Percentiles rank a stretch among this genome's conserved stretches.
These are phyloP conservation scores for Hiodon alosoides DNA, from an alignment of 2,113 vertebrate genomes.

Conservation along the genomic window DNA sequence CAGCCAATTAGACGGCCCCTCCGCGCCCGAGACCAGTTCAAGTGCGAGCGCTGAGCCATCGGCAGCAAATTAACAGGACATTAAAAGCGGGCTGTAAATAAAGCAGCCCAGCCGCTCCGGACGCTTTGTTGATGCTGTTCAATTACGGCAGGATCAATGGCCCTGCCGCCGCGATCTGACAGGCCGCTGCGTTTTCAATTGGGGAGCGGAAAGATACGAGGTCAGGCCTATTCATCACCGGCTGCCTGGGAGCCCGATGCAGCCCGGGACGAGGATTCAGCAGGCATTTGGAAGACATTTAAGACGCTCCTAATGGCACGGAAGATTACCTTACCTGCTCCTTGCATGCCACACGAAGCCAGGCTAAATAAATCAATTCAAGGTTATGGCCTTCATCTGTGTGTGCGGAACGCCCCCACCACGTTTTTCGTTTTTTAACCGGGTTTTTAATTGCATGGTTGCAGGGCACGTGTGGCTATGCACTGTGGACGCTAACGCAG, in stretches of 20 bases:
- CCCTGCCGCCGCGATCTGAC: slow-evolving; percentile 20
- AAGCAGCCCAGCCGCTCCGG: slow-evolving; percentile 20
- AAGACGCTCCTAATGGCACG: slow-evolving; percentile 36
- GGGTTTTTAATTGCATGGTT: not conserved
- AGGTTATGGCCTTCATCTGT: slow-evolving; percentile 30
- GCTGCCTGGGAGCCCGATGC: not conserved
- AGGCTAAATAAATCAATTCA: slow-evolving; percentile 36
- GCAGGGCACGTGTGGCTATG: not conserved
- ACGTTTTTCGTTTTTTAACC: slow-evolving; percentile 1
- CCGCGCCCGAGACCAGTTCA: not conserved
- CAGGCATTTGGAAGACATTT: slow-evolving; percentile 26
- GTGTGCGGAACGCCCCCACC: not conserved
- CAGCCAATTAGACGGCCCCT: not conserved
- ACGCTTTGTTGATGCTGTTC: slow-evolving; percentile 34
- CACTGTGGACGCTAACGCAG: not conserved
- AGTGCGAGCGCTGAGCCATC: slow-evolving; percentile 5
- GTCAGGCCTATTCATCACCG: slow-evolving; percentile 33
- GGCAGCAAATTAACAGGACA: slow-evolving; percentile 34
- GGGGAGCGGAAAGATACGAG: slow-evolving; percentile 28
- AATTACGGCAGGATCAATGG: slow-evolving; percentile 35
- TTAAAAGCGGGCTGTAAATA: slow-evolving; percentile 29
- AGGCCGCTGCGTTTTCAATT: slow-evolving; percentile 29
- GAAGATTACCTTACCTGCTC: slow-evolving; percentile 36
- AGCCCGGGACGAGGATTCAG: slow-evolving; percentile 5
- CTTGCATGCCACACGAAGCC: slow-evolving; percentile 2